These are phyloP conservation scores for Harpegnathos saltator DNA, from an alignment of 1,140 invertebrate genomes.

Conservation along the genomic window DNA sequence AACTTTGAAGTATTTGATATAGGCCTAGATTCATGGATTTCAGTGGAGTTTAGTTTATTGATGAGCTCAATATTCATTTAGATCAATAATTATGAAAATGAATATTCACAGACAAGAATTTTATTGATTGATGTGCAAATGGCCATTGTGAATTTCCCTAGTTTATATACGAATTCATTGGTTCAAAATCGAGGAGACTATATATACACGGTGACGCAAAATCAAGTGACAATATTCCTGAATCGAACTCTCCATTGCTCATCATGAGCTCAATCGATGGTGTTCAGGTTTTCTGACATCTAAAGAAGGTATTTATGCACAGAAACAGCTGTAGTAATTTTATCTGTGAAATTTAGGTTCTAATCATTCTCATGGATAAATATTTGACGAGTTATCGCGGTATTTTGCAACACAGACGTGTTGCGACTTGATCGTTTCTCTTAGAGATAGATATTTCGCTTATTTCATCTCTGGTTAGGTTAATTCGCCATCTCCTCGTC, in stretches of 20 bases:
- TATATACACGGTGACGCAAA: constrained; percentile 16
- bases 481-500: constrained; percentile 40
- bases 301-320: constrained; percentile 20
- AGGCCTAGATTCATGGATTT: no score
- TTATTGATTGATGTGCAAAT: no score
- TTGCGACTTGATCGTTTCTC: neutral
- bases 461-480: constrained; percentile 11
- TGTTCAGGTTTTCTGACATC: constrained; percentile 30
- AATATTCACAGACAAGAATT: no score
- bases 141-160: neutral
- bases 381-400: neutral
- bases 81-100: no score
- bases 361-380: neutral
- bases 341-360: neutral
- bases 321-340: neutral
- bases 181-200: neutral
- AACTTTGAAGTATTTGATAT: no score
- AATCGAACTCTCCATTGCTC: constrained; percentile 29
- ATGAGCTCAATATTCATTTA: no score
- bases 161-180: neutral
- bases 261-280: constrained; percentile 23
- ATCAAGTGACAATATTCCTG: neutral
- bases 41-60: no score
- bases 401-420: neutral
- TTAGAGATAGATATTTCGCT: neutral